Conservation (phyloP, 1,140 invertebrate genomes). For the Drosophila paulistorum region DNA sequence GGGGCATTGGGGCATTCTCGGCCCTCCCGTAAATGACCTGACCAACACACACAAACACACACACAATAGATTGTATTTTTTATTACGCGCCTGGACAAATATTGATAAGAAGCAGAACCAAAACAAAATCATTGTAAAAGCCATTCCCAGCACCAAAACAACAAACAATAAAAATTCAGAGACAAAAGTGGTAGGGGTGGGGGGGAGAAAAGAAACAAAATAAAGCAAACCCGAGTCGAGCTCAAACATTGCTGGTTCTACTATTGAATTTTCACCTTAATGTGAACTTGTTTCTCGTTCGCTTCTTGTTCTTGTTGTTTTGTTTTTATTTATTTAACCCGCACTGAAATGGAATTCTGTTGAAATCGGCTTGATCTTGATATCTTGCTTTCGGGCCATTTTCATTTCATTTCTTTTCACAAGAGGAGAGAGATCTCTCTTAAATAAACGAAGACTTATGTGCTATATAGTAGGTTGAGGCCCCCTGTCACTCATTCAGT, state of each 20-base stretch:
- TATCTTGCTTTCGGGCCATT: conserved; percentile 35
- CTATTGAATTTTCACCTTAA: conserved; percentile 31
- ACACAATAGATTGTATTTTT: conserved; percentile 43
- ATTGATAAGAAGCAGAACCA: conserved; percentile 38
- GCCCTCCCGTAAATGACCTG: conserved; percentile 30
- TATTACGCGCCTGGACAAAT: conserved; percentile 51
- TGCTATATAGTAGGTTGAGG: conserved; percentile 3
- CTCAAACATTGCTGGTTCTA: conserved; percentile 47
- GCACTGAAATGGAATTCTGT: conserved; percentile 49
- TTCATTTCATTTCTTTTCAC: not conserved
- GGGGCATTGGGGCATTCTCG: not conserved
- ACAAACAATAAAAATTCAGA: conserved; percentile 42
- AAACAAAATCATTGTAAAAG: conserved; percentile 12
- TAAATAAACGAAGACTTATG: conserved; percentile 14
- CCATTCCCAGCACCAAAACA: conserved; percentile 14
- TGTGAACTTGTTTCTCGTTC: conserved; percentile 41
- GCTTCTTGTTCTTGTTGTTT: conserved; percentile 3
- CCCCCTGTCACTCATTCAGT: not conserved
- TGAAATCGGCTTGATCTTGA: conserved; percentile 57
- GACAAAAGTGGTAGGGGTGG: not conserved
- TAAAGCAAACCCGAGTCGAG: not conserved
- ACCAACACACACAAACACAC: conserved; percentile 31
- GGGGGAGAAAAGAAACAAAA: not conserved
- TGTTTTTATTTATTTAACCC: conserved; percentile 48
- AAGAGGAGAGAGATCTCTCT: not conserved